Conservation (phyloP, 2,113 vertebrate genomes). For the Brevimyrus niger region DNA sequence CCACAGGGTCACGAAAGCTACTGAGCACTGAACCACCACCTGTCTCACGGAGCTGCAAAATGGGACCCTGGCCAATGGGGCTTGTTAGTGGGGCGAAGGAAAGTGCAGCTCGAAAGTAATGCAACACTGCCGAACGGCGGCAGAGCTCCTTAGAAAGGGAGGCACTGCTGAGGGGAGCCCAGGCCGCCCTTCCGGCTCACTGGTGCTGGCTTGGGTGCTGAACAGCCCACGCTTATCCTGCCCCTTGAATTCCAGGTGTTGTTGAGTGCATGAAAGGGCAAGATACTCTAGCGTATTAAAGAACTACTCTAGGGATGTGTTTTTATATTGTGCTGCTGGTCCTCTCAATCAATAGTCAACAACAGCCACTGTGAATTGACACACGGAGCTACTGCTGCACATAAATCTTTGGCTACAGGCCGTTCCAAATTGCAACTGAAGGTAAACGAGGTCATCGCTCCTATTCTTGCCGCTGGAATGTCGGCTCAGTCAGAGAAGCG, state of each 20-base stretch:
- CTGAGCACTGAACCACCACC: neutral
- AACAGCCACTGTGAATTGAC: neutral
- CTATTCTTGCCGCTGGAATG: neutral
- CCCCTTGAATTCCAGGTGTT: neutral
- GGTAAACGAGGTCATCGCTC: neutral
- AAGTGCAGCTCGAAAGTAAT: neutral
- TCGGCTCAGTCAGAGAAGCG: neutral
- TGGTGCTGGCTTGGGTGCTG: conserved; percentile 25
- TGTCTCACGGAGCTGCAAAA: neutral
- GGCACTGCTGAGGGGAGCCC: neutral
- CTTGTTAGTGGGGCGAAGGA: neutral
- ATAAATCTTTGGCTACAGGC: neutral
- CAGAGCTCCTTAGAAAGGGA: neutral
- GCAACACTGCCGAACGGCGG: neutral
- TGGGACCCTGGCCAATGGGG: neutral
- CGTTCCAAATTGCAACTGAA: neutral
- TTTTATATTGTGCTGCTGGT: neutral
- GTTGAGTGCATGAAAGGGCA: neutral
- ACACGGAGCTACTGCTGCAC: neutral
- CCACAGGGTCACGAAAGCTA: neutral
- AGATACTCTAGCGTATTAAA: neutral
- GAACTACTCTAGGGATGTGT: neutral
- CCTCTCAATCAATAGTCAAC: neutral
- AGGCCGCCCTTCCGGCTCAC: neutral
- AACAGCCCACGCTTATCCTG: neutral